Evolutionary conservation across 2,113 vertebrate species (phyloP), one percentile per base, ranked within the genome.

Genomic region (Bubo blakistoni): DNA sequence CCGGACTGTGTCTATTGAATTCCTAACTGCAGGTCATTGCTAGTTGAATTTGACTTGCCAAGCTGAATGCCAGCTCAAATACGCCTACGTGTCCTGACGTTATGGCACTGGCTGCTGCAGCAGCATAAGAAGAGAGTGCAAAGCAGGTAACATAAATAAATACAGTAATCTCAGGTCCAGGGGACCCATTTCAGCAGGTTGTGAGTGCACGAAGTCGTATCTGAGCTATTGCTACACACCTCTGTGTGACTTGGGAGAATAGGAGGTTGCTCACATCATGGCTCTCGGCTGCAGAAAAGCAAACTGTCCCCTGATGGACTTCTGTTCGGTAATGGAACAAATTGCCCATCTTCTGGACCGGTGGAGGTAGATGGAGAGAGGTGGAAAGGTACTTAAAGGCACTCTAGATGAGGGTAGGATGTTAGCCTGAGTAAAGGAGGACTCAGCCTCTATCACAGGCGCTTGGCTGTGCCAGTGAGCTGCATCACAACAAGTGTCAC

Each of bases 401-500:
- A 20, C 30, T 65, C 26, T 36, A 63, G 47, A 2, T 55, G 22
- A 63, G 34, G 16, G 14, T 4, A 55, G 27, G 19, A 11, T 51
- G n/a, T 42, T 76, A 79, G 49, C 49, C 3, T 8, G 78, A 70
- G 19, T 24, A 16, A 54, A 77, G n/a, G n/a, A 13, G 25, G 40
- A 24, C 40, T 47, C 4, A 1, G 24, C 18, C 26, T 65, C 46
- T 57, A 1, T 14, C 0, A 0, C 0, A 0, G 16, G 29, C 11
- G 2, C 30, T 47, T 46, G 49, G 18, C 86, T 9, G 0, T 47
- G 36, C 24, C 51, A 47, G 15, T 25, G 17, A 18, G n/a, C 27
- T 65, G 44, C 44, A 46, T 46, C 44, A 46, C 44, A 44, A 44
- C 42, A 82, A 49, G 36, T 62, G 27, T 22, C 82, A 9, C 24